Base-by-base conservation (phyloP, 2,113 vertebrate species). In the Eleginops maclovinus region DNA sequence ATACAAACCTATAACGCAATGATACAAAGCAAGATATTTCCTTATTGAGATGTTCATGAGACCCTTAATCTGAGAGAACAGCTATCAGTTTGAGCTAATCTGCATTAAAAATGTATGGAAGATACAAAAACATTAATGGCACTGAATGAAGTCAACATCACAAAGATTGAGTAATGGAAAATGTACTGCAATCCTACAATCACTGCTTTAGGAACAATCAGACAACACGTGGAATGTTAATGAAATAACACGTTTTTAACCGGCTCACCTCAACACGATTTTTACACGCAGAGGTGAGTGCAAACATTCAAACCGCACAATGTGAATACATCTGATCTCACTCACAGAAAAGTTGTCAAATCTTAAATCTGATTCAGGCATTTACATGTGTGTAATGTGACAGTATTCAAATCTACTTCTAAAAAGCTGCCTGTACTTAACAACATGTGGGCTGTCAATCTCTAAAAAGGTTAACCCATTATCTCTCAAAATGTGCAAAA, bases 171-270 rank as follows among this genome's bases (percentile, higher is more conserved):
- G 95, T 95, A 93, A 94, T 95, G 95, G 94, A 94, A 94, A 95
- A 92, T 31, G 90, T 95, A 89, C 88, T 89, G 88, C 86, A 94
- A 96, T 95, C 94, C 95, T 98, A 98, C 96, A 97, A 97, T 97
- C 96, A 96, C 96, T 94, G 96, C 93, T 95, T 95, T 94, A 95
- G 94, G 93, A 96, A 97, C 96, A 96, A 90, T 92, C 92, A 89
- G 96, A 95, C 95, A 94, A 97, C 95, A 93, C 94, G 94, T 96
- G 96, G 96, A 98, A 97, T 98, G 97, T 97, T 94, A 94, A 95
- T 95, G 92, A 94, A 93, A 77, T 53, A 81, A 93, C 90, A 91
- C 91, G 86, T 67, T 75, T 95, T 90, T 93, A 95, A 95, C 85
- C 89, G 93, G 93, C 93, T 90, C 91, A 92, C 93, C 94, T 95